Conservation (phyloP, 2,888 invertebrate species). For the Fabriciana adippe region DNA sequence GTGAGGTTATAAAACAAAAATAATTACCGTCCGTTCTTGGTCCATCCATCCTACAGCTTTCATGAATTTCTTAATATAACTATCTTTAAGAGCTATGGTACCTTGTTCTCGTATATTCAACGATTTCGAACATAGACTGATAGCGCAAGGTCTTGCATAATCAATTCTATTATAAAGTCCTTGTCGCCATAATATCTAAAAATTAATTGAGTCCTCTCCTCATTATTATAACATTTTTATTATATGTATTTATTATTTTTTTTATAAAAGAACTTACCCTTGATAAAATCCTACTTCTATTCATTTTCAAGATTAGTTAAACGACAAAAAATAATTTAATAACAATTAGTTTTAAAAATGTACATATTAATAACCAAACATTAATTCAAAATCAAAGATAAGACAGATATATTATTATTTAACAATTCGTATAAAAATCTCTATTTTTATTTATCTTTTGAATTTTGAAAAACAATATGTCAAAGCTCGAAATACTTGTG, state of each 20-base stretch:
- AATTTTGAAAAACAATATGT: too few relatives aligned
- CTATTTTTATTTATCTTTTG: too few relatives aligned
- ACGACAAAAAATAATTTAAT: too few relatives aligned
- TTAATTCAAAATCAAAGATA: background rate
- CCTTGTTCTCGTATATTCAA: slow-evolving; percentile 51
- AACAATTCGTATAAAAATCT: too few relatives aligned
- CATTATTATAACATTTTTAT: background rate
- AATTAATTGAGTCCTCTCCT: background rate
- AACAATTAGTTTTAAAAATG: background rate
- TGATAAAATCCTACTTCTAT: slow-evolving; percentile 29
- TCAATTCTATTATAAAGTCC: slow-evolving; percentile 40
- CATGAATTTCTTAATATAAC: slow-evolving; percentile 82
- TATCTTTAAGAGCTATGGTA: slow-evolving; percentile 65
- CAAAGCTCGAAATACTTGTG: too few relatives aligned
- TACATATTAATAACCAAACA: too few relatives aligned
- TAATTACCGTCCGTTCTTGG: slow-evolving; percentile 78
- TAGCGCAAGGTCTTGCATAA: slow-evolving; percentile 52
- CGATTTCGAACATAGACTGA: slow-evolving; percentile 27
- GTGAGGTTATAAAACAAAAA: slow-evolving; percentile 20
- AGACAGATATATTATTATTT: too few relatives aligned
- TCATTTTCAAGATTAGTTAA: slow-evolving; percentile 19
- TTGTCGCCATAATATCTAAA: slow-evolving; percentile 39
- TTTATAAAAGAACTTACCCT: slow-evolving; percentile 24
- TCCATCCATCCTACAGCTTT: slow-evolving; percentile 84
- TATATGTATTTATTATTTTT: background rate